Evolutionary conservation across 2,797 vertebrate genomes (phyloP).

Genomic region (Notamacropus eugenii): DNA sequence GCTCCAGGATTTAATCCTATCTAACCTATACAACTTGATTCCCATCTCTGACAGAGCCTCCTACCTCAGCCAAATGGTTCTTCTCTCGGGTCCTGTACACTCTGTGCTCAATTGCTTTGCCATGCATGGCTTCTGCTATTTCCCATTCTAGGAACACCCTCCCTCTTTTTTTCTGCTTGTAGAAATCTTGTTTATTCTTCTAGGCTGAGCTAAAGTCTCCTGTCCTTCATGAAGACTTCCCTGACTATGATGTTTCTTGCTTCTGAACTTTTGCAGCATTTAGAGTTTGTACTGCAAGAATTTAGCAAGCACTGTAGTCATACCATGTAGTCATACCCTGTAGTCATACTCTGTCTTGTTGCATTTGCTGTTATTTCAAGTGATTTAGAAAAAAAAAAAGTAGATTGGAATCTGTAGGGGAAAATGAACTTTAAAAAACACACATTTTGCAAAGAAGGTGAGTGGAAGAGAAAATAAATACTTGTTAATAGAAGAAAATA

Average conservation of each 20-base stretch:
- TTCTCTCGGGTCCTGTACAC: not conserved
- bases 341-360: not conserved
- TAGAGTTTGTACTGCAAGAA: constrained; percentile 9
- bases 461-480: not conserved
- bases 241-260: not conserved
- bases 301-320: constrained; percentile 30
- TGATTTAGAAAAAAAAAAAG: not conserved
- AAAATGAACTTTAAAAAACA: not conserved
- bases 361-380: constrained; percentile 21
- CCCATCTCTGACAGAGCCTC: not conserved
- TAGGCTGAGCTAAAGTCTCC: not conserved
- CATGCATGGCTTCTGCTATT: not conserved
- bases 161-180: constrained; percentile 14
- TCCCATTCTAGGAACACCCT: not conserved
- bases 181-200: not conserved
- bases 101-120: not conserved
- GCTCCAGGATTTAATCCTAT: not conserved
- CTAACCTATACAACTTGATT: not conserved
- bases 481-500: not conserved
- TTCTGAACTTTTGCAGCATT: constrained; percentile 11
- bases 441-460: not conserved
- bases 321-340: constrained; percentile 16
- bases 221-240: not conserved
- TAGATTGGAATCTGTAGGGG: not conserved
- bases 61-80: not conserved